Evolutionary conservation across 2,797 vertebrate species (phyloP), one percentile per base, ranked within the genome.

Genomic region (Oophaga sylvatica): DNA sequence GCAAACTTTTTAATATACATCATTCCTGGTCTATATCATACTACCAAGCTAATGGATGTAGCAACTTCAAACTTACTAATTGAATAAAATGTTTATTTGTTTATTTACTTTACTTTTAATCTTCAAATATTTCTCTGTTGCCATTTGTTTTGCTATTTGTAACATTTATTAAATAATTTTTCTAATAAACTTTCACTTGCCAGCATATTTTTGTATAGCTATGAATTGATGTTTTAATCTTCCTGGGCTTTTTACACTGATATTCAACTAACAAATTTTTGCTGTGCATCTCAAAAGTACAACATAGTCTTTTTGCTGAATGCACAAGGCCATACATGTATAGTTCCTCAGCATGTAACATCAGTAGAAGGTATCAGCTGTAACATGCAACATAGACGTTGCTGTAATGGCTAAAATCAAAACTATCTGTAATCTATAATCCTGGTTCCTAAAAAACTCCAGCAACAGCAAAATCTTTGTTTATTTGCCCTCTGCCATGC

Each of bases 1-100:
- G 53, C 48, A 90, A 91, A 93, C 70, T 90, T 90, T 88, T 88
- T 87, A 91, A 91, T 76, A 89, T 73, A 93, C 87, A 71, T 89
- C 73, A 59, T 87, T 92, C 76, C 88, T 86, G 20, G 85, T 80
- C 87, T 90, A 62, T 67, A 90, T 85, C 63, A 53, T 81, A 84
- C n/a, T 87, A 80, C 29, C 56, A 92, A 90, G 87, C 60, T 81
- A 87, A 71, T 70, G 76, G 29, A 78, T 83, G 4, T 73, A 87
- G 26, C 77, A 91, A 75, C 84, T 16, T 88, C 59, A 90, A 9
- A 20, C 31, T 80, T 90, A 62, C 45, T 81, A 78, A 86, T 59
- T 88, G 26, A 67, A 26, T 41, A 67, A 57, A 17, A 75, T 65
- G 60, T 85, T 68, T 70, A 31, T 60, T 86, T 45, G 68, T 56